Evolutionary conservation across 2,113 vertebrate species (phyloP).

Genomic region (Phylloscopus trochilus): DNA sequence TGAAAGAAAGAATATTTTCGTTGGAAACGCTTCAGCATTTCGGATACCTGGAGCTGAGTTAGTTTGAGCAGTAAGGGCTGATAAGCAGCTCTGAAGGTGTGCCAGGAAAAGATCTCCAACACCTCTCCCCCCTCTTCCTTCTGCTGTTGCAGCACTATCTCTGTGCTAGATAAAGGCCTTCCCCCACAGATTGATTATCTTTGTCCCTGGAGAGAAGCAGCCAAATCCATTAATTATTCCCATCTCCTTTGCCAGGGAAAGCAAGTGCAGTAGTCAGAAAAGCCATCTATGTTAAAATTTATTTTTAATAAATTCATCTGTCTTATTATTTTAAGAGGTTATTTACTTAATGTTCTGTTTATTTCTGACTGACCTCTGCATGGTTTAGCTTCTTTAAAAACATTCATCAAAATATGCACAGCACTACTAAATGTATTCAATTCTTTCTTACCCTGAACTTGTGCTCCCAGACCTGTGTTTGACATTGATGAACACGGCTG

Average conservation of each 20-base stretch:
- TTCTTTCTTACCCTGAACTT: neutral
- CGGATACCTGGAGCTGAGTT: neutral
- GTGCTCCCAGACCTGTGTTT: neutral
- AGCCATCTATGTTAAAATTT: slow-evolving; percentile 6
- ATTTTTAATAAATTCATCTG: neutral
- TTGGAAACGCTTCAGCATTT: neutral
- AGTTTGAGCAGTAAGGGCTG: neutral
- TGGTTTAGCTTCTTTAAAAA: neutral
- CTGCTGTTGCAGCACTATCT: neutral
- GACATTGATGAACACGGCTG: neutral
- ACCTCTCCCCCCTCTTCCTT: neutral
- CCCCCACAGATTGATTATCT: slow-evolving; percentile 19
- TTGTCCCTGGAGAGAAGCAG: slow-evolving; percentile 15
- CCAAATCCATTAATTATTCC: slow-evolving; percentile 47
- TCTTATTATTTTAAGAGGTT: slow-evolving; percentile 46
- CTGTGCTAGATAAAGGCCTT: slow-evolving; percentile 15
- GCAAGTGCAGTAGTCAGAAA: neutral
- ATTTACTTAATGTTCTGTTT: slow-evolving; percentile 22
- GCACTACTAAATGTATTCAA: neutral
- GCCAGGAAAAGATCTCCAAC: slow-evolving; percentile 16
- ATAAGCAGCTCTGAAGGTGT: slow-evolving; percentile 33
- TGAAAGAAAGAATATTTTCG: neutral
- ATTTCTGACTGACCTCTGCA: neutral
- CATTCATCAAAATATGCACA: neutral
- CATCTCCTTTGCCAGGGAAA: slow-evolving; percentile 8